These are phyloP conservation scores for Garrulus glandarius DNA, from an alignment of 2,797 vertebrate genomes.

Conservation along the genomic window DNA sequence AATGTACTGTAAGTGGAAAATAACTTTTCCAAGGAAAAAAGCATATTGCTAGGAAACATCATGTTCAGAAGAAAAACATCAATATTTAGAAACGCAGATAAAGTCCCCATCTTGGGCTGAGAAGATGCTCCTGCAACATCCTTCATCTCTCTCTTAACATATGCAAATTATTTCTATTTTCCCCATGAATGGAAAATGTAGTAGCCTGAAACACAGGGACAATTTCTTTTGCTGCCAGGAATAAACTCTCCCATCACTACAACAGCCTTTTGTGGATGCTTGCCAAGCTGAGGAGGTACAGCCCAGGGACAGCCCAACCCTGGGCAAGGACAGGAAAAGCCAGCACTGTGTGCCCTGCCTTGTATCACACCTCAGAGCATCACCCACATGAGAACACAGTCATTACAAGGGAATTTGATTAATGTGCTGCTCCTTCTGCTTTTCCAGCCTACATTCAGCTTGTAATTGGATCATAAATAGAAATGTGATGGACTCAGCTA, in stretches of 20 bases:
- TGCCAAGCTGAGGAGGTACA: not conserved
- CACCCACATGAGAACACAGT: not conserved
- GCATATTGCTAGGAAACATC: not conserved
- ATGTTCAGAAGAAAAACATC: not conserved
- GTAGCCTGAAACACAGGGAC: not conserved
- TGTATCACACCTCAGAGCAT: not conserved
- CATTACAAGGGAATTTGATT: not conserved
- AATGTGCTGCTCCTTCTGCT: not conserved
- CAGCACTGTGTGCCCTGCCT: not conserved
- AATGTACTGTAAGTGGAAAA: conserved; percentile 14
- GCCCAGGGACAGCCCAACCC: not conserved
- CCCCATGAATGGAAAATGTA: not conserved
- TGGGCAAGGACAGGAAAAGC: not conserved
- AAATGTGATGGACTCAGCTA: not conserved
- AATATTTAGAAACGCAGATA: not conserved
- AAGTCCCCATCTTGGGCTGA: not conserved
- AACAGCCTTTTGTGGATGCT: not conserved
- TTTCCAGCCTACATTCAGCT: not conserved
- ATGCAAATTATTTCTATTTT: not conserved
- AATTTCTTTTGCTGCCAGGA: not conserved
- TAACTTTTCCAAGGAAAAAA: not conserved
- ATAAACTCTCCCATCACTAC: not conserved
- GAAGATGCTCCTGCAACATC: not conserved
- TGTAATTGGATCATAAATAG: not conserved
- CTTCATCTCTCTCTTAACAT: not conserved